Conservation (phyloP, 2,888 invertebrate species). For the Volucella zonaria region DNA sequence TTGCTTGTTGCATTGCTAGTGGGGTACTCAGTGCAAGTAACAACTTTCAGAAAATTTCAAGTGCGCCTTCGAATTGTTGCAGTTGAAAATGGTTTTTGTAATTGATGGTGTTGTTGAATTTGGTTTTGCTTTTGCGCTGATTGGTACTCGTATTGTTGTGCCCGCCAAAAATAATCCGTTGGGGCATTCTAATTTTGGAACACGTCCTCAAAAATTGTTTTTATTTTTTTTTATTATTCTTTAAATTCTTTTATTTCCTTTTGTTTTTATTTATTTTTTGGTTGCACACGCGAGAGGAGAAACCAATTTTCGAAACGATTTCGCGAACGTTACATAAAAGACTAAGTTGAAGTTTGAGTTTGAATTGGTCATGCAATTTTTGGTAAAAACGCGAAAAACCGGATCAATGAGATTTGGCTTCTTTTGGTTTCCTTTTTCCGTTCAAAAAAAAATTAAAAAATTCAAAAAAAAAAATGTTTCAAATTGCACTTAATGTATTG, state of each 20-base stretch:
- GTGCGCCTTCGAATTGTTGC: constrained; percentile 50
- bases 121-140: constrained; percentile 19
- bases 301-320: constrained; percentile 21
- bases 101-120: neutral
- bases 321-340: constrained; percentile 68
- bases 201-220: constrained; percentile 72
- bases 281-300: constrained; percentile 57
- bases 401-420: constrained; percentile 22
- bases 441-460: neutral
- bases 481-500: constrained; percentile 18
- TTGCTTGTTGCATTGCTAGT: constrained; percentile 62
- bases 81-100: constrained; percentile 10
- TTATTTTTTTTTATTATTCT: constrained; percentile 63
- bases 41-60: constrained; percentile 46
- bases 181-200: constrained; percentile 73
- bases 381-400: constrained; percentile 57
- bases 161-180: constrained; percentile 73
- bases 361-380: constrained; percentile 7
- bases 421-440: constrained; percentile 5
- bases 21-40: constrained; percentile 27
- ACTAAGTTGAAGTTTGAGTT: constrained; percentile 16
- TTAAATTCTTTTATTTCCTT: constrained; percentile 24
- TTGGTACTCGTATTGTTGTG: constrained; percentile 38
- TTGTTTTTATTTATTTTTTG: constrained; percentile 36
- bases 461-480: constrained; percentile 23